Evolutionary conservation across 2,797 vertebrate species (phyloP).

Genomic region (Muscicapa comitata): DNA sequence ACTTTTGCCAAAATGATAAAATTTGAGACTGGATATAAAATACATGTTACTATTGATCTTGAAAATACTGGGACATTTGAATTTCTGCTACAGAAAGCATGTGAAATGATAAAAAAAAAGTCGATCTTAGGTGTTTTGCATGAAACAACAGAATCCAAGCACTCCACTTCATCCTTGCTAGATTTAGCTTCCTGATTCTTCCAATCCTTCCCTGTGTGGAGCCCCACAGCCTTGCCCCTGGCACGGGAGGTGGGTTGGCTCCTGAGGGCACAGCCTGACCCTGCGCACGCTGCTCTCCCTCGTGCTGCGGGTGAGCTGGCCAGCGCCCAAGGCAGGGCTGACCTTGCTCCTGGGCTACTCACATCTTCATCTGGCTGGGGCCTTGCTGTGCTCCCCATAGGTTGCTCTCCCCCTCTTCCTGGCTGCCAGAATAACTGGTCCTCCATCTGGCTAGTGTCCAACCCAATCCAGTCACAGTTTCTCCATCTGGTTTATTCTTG

Average conservation of each 20-base stretch:
- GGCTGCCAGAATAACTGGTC: neutral
- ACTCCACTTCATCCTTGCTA: neutral
- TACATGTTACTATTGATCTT: neutral
- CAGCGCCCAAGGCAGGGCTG: neutral
- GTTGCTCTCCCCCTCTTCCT: neutral
- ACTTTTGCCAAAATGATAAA: neutral
- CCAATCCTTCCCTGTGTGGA: neutral
- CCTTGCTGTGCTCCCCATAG: neutral
- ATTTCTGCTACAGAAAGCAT: neutral
- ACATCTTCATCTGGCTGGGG: neutral
- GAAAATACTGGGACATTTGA: neutral
- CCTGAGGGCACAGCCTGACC: neutral
- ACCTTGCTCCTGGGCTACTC: constrained; percentile 26
- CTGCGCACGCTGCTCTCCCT: neutral
- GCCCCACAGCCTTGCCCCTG: neutral
- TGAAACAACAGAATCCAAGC: neutral
- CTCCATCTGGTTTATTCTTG: constrained; percentile 39
- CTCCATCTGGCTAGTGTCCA: neutral
- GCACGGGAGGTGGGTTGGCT: neutral
- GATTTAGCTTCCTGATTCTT: neutral
- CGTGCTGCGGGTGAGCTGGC: neutral
- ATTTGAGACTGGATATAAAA: neutral
- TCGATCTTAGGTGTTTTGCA: neutral
- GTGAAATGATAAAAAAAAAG: neutral
- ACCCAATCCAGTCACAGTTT: neutral